phyloP scores from a whole-genome alignment of 1,140 invertebrate species.

The Phthorimaea operculella region DNA sequence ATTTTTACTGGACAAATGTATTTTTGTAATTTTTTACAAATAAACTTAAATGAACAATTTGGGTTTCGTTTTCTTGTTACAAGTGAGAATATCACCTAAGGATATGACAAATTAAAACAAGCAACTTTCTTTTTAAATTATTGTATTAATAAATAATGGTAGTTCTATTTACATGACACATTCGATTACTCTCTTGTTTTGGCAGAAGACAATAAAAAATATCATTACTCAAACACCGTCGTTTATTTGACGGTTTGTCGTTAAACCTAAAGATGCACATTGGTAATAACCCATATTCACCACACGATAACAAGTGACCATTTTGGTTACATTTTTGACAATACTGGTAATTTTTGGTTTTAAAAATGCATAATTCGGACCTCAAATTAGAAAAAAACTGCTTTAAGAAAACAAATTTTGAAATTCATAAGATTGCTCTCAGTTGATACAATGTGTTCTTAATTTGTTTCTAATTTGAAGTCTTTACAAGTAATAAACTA shows the following conservation, averaged over 20 bases:
- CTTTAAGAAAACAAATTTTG: not conserved
- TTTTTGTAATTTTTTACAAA: too few relatives aligned
- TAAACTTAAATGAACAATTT: too few relatives aligned
- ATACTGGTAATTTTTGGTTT: conserved; percentile 65
- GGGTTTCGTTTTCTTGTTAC: too few relatives aligned
- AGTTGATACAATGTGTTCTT: not conserved
- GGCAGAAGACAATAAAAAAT: conserved; percentile 63
- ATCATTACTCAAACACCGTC: conserved; percentile 47
- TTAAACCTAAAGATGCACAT: conserved; percentile 22
- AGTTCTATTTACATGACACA: conserved; percentile 68
- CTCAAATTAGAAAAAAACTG: not conserved
- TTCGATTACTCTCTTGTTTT: conserved; percentile 63
- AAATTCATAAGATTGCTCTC: not conserved
- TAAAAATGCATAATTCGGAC: conserved; percentile 11
- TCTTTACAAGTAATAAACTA: not conserved
- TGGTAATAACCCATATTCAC: conserved; percentile 29
- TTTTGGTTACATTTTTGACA: conserved; percentile 56
- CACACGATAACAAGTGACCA: conserved; percentile 21
- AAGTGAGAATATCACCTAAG: too few relatives aligned
- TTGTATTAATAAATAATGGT: conserved; percentile 69
- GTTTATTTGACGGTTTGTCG: not conserved
- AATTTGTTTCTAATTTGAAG: not conserved
- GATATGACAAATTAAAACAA: conserved; percentile 28
- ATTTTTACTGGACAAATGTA: too few relatives aligned
- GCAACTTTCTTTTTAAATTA: conserved; percentile 56